Evolutionary conservation across 2,888 invertebrate genomes (phyloP).

Genomic region (Galerucella nymphaeae): DNA sequence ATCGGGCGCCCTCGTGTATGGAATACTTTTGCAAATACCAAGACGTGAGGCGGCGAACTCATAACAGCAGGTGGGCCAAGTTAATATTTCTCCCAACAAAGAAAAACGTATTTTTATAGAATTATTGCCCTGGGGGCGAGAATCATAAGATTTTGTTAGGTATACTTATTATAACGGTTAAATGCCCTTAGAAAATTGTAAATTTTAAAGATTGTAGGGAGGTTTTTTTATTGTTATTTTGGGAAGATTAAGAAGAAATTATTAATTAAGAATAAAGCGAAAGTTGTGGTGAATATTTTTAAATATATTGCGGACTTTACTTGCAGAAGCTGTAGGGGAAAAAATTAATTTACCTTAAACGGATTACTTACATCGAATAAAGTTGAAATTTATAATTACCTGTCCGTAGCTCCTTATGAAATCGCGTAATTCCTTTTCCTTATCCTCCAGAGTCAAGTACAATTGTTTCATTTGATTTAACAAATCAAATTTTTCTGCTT

Average conservation of each 20-base stretch:
- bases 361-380: neutral
- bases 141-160: neutral
- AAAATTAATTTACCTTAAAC: neutral
- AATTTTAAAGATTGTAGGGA: neutral
- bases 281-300: too few species aligned
- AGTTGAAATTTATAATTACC: conserved; percentile 63
- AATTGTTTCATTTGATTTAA: conserved; percentile 95
- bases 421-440: conserved; percentile 92
- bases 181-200: neutral
- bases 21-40: conserved; percentile 29
- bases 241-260: too few species aligned
- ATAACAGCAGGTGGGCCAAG: conserved; percentile 29
- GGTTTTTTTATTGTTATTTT: too few species aligned
- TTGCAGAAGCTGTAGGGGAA: too few species aligned
- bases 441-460: conserved; percentile 92
- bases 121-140: conserved; percentile 14
- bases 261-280: too few species aligned
- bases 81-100: conserved; percentile 13
- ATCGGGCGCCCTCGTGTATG: conserved; percentile 17
- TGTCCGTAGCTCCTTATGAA: conserved; percentile 95
- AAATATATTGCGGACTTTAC: too few species aligned
- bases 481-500: conserved; percentile 93
- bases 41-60: conserved; percentile 15
- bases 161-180: neutral
- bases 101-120: neutral